phyloP scores from a whole-genome alignment of 2,888 invertebrate genomes.

The Trachelus iudaicus region DNA sequence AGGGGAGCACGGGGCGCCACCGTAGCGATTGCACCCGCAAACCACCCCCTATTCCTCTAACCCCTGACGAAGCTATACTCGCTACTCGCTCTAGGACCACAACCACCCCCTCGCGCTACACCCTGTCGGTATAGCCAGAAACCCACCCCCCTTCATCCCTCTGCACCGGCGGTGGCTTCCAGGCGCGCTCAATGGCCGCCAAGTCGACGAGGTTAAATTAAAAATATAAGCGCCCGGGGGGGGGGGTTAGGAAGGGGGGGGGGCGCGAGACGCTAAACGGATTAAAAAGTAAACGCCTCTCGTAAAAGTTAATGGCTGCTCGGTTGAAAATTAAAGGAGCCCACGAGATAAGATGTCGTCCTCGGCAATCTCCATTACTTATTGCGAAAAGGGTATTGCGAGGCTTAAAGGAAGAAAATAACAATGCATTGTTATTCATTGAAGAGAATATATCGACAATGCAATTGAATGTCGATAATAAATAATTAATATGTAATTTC shows the following conservation, averaged over 20 bases:
- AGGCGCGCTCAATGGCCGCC: slow-evolving; percentile 55
- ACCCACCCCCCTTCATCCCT: slow-evolving; percentile 15
- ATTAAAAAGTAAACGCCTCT: slow-evolving; percentile 63
- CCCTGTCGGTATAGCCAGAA: background rate
- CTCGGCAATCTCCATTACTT: background rate
- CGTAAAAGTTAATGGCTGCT: slow-evolving; percentile 63
- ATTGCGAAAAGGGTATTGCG: background rate
- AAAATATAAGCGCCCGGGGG: slow-evolving; percentile 40
- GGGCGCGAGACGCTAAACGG: slow-evolving; percentile 55
- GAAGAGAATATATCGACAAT: background rate
- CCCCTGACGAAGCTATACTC: slow-evolving; percentile 6
- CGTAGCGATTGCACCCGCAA: slow-evolving; percentile 62
- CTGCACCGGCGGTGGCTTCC: slow-evolving; percentile 17
- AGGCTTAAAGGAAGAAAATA: background rate
- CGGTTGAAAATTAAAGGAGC: slow-evolving; percentile 64
- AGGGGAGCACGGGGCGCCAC: slow-evolving; percentile 55
- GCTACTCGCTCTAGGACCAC: slow-evolving; percentile 13
- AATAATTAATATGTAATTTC: background rate
- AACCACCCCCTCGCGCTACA: slow-evolving; percentile 13
- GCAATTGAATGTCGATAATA: background rate
- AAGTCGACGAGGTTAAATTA: slow-evolving; percentile 50
- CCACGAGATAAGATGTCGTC: slow-evolving; percentile 47
- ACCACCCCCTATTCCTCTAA: slow-evolving; percentile 49
- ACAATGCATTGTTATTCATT: background rate
- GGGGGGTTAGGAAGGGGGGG: slow-evolving; percentile 15